Evolutionary conservation across 2,888 invertebrate species (phyloP).

Genomic region (Amaurobius ferox): DNA sequence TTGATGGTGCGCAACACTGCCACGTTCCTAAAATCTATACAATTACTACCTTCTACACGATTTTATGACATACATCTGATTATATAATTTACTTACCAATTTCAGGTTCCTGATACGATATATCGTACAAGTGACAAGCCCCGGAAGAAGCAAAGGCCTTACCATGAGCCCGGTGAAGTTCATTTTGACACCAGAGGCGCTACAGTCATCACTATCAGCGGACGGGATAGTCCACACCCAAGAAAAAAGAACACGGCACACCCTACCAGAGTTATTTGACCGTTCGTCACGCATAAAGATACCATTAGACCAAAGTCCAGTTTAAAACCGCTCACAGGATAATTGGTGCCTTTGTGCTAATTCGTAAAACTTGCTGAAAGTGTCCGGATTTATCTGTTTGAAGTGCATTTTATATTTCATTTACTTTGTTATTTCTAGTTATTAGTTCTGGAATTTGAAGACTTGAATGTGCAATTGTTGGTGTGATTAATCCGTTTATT

Average conservation of each 20-base stretch:
- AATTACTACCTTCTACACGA: no score
- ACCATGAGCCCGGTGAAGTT: neutral
- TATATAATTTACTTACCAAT: no score
- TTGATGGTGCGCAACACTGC: no score
- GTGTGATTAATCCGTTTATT: neutral
- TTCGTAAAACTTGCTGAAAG: neutral
- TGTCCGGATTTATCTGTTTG: no score
- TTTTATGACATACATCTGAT: no score
- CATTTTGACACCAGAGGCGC: conserved; percentile 3
- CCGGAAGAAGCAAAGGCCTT: neutral
- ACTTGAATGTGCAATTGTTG: neutral
- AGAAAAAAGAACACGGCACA: conserved; percentile 28
- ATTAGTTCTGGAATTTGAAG: no score
- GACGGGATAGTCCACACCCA: conserved; percentile 35
- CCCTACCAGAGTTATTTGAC: conserved; percentile 30
- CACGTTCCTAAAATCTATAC: no score
- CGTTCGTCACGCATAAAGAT: neutral
- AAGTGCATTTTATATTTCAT: neutral
- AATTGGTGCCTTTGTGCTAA: neutral
- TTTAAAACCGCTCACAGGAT: neutral
- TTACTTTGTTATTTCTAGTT: neutral
- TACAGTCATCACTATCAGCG: conserved; percentile 26
- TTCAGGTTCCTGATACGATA: conserved; percentile 16
- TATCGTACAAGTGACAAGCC: conserved; percentile 26
- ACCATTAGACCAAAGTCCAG: conserved; percentile 5